Percentiles rank a stretch among this genome's conserved stretches.
Evolutionary conservation across 2,888 invertebrate genomes (phyloP).

Genomic region (Scaptomyza reducta): DNA sequence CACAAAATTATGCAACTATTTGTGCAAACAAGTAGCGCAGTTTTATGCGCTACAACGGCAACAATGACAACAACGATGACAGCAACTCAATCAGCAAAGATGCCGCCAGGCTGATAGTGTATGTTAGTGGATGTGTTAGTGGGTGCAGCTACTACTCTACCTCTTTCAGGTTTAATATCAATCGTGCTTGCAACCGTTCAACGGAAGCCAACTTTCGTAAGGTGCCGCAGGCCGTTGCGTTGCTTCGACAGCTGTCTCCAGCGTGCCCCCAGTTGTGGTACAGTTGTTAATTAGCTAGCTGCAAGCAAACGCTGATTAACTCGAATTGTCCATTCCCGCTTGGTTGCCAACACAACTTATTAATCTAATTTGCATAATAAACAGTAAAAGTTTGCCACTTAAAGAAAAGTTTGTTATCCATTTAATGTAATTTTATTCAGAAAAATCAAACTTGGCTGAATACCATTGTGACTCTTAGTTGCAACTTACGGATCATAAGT

Average conservation of each 20-base stretch:
- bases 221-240: constrained; percentile 10
- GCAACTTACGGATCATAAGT: too few species aligned
- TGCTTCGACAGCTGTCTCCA: constrained; percentile 4
- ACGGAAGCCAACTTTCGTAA: constrained; percentile 30
- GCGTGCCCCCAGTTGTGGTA: constrained; percentile 13
- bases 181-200: constrained; percentile 6
- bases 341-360: neutral
- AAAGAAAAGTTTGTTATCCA: neutral
- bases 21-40: constrained; percentile 62
- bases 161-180: constrained; percentile 12
- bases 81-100: constrained; percentile 51
- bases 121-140: neutral
- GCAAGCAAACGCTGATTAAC: constrained; percentile 13
- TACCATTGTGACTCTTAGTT: neutral
- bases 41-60: constrained; percentile 7
- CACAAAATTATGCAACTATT: constrained; percentile 74
- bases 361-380: neutral
- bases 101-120: constrained; percentile 17
- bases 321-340: constrained; percentile 8
- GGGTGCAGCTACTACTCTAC: neutral
- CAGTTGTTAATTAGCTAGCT: neutral
- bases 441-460: neutral
- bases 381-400: neutral
- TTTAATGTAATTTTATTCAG: neutral
- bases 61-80: constrained; percentile 15